Base-by-base conservation (phyloP, 92 coral and sea anemone genomes). In the Isaurus tuberculatus region DNA sequence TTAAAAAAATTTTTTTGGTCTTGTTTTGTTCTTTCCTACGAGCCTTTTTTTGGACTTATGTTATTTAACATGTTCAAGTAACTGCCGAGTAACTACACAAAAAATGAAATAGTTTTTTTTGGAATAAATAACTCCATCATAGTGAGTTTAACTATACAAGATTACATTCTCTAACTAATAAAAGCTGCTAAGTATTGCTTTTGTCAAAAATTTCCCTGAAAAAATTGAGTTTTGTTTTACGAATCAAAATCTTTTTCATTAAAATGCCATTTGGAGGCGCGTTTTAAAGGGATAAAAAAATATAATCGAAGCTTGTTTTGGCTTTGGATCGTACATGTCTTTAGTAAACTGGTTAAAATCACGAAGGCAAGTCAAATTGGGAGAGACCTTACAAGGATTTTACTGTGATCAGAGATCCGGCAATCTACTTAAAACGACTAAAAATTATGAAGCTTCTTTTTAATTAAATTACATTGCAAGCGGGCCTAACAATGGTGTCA, bases 381-480 rank as follows among this genome's bases (percentile, higher is more conserved):
- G 46, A 70, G 23, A 37, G 0, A 28, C 51, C 11, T 3, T 11
- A 25, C 7, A 70, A 36, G 16, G 15, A 42, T 30, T 72, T 72
- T 72, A 14, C 61, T 44, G 44, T 44, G 22, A 43, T 42, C 25
- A 16, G 36, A 72, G 27, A 13, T 26, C 60, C 57, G 14, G 26
- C 14, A 44, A 72, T 72, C 60, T 4, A 33, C 37, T 72, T 43
- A 72, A 43, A 37, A 23, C 53, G 0, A 34, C 82, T 42, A 34
- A 77, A 60, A 37, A 43, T 9, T 26, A 31, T 23, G 68, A 13
- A 9, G 67, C 36, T 9, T 77, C n/a, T n/a, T 77, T 77, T 77
- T 61, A 77, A 77, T 77, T 77, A 77, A 25, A 77, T 61, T 55
- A 77, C 25, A 74, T 33, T 74, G 80, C 65, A 25, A 49, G 79